Conservation (phyloP, 2,797 vertebrate species). For the Myotis myotis region DNA sequence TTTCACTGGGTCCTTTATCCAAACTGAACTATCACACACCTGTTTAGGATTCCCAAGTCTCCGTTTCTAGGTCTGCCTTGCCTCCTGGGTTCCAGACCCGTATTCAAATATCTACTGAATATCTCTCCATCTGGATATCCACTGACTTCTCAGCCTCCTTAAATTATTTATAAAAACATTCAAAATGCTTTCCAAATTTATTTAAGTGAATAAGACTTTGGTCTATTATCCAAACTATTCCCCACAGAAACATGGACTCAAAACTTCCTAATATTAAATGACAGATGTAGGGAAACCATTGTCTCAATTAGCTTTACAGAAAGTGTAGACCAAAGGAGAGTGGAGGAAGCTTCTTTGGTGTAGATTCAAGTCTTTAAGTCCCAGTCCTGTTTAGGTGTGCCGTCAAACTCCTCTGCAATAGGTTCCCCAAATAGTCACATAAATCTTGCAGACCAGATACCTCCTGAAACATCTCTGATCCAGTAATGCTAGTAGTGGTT, state of each 20-base stretch:
- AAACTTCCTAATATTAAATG: not conserved
- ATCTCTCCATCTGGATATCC: not conserved
- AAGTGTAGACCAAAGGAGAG: not conserved
- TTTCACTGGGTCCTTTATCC: not conserved
- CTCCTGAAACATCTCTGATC: not conserved
- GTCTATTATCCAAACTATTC: not conserved
- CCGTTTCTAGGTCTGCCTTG: not conserved
- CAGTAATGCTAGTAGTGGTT: not conserved
- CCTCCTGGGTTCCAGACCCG: not conserved
- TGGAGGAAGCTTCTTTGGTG: not conserved
- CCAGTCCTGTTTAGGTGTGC: not conserved
- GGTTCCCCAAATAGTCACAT: not conserved
- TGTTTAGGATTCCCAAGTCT: not conserved
- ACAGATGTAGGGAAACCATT: not conserved
- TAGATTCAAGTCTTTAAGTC: not conserved
- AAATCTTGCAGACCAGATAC: not conserved
- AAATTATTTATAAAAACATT: constrained; percentile 2
- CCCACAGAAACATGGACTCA: not conserved
- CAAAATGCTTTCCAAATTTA: not conserved
- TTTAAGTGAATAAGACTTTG: not conserved
- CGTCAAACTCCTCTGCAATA: not conserved
- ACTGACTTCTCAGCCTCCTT: not conserved
- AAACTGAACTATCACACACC: not conserved
- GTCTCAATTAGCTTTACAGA: not conserved
- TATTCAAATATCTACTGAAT: not conserved